A percentile compares a stretch with the other conserved stretches of the same genome.
phyloP scores from a whole-genome alignment of 2,888 invertebrate species.

The Diogma glabrata region DNA sequence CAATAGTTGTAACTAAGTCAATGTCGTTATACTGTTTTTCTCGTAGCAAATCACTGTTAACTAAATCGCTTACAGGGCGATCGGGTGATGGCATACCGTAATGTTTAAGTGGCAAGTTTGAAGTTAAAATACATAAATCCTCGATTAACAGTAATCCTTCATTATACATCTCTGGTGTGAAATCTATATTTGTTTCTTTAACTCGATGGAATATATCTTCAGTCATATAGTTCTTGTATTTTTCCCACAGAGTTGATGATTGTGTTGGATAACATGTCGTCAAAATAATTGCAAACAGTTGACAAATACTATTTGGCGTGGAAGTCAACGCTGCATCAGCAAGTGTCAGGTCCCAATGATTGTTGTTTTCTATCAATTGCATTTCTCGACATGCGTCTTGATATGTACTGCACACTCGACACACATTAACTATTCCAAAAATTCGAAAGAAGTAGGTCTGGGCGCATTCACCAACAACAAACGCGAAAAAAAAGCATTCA shows the following conservation, averaged over 20 bases:
- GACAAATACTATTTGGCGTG: slow-evolving; percentile 16
- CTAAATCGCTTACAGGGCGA: slow-evolving; percentile 9
- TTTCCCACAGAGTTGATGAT: neutral
- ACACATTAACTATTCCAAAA: neutral
- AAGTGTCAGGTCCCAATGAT: slow-evolving; percentile 20
- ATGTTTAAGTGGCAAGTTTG: neutral
- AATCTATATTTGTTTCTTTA: neutral
- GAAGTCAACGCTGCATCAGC: slow-evolving; percentile 15
- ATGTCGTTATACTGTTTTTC: neutral
- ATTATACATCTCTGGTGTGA: neutral
- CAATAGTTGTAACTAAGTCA: neutral
- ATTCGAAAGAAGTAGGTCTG: neutral
- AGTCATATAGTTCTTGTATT: neutral
- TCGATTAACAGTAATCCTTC: neutral
- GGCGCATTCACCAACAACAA: slow-evolving; percentile 1
- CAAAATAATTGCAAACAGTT: slow-evolving; percentile 20
- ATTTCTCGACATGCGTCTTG: too few species aligned
- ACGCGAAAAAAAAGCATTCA: neutral
- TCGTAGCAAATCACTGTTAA: neutral
- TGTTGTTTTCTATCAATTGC: too few species aligned
- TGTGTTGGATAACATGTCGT: neutral
- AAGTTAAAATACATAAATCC: neutral
- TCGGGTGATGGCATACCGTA: neutral
- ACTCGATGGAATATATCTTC: too few species aligned
- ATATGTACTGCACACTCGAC: neutral